These are phyloP conservation scores for Ceratina japonica DNA, from an alignment of 1,140 invertebrate species.

Conservation along the genomic window DNA sequence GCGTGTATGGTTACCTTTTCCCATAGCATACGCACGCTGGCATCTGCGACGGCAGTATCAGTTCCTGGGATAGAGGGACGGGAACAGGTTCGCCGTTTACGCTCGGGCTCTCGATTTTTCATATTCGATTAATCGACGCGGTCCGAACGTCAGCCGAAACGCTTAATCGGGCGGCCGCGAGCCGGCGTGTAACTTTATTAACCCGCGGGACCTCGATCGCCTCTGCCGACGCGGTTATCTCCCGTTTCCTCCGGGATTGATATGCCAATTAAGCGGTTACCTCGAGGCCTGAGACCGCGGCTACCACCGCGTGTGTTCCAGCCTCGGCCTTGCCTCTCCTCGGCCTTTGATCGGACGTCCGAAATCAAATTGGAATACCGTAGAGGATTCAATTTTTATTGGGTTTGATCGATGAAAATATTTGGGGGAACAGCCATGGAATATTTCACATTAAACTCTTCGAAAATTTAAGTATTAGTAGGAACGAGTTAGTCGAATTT, in stretches of 20 bases:
- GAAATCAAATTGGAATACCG: slow-evolving; percentile 9
- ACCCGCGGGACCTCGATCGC: slow-evolving; percentile 59
- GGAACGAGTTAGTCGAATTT: too few relatives aligned
- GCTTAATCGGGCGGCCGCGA: slow-evolving; percentile 48
- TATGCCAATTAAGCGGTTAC: slow-evolving; percentile 72
- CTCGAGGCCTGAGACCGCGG: slow-evolving; percentile 52
- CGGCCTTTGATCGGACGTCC: slow-evolving; percentile 20
- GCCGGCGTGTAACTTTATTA: slow-evolving; percentile 68
- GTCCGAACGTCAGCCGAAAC: slow-evolving; percentile 50
- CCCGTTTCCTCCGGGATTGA: slow-evolving; percentile 67
- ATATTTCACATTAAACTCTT: too few relatives aligned
- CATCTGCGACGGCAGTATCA: background rate
- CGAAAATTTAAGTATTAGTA: too few relatives aligned
- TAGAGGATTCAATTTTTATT: background rate
- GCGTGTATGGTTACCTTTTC: background rate
- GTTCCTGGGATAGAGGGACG: background rate
- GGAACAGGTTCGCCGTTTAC: slow-evolving; percentile 28
- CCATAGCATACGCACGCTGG: too few relatives aligned
- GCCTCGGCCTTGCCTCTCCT: slow-evolving; percentile 21
- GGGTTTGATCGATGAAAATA: background rate
- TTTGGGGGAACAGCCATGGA: background rate
- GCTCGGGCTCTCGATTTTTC: slow-evolving; percentile 32
- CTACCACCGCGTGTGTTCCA: slow-evolving; percentile 48
- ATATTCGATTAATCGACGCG: slow-evolving; percentile 51
- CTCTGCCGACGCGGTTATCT: slow-evolving; percentile 61